phyloP scores from a whole-genome alignment of 2,888 invertebrate genomes.

The Andrena trimmerana region DNA sequence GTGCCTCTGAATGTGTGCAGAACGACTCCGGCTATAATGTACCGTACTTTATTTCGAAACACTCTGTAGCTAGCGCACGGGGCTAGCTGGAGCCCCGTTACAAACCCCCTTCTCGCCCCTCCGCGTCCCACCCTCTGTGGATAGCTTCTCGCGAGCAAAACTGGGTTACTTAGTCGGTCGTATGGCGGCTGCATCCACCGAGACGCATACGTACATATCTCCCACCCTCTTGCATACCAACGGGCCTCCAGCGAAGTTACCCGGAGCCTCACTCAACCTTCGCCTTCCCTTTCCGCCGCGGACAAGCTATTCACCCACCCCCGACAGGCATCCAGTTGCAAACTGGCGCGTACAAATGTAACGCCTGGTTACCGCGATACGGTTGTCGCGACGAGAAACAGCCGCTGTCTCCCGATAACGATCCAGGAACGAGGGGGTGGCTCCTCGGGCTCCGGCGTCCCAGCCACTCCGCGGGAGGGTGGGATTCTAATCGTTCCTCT shows the following conservation, averaged over 20 bases:
- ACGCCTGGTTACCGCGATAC: not conserved
- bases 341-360: slow-evolving; percentile 25
- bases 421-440: not conserved
- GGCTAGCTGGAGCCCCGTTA: not conserved
- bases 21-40: slow-evolving; percentile 62
- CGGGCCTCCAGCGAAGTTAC: slow-evolving; percentile 41
- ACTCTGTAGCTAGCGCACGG: slow-evolving; percentile 35
- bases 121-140: not conserved
- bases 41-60: slow-evolving; percentile 70
- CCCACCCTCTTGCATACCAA: slow-evolving; percentile 32
- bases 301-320: slow-evolving; percentile 1
- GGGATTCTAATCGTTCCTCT: not conserved
- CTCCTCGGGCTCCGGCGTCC: not conserved
- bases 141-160: slow-evolving; percentile 53
- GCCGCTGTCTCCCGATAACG: not conserved
- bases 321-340: slow-evolving; percentile 12
- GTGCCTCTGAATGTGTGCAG: slow-evolving; percentile 38
- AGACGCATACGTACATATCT: slow-evolving; percentile 27
- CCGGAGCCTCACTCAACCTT: slow-evolving; percentile 40
- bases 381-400: not conserved
- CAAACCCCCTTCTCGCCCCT: not conserved
- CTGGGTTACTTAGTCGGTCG: slow-evolving; percentile 69
- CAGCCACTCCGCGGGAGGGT: not conserved
- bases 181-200: slow-evolving; percentile 53
- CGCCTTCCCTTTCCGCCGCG: slow-evolving; percentile 9